Percentiles rank a stretch among this genome's conserved stretches.
Conservation (phyloP, 2,113 vertebrate genomes). For the Trinectes maculatus region DNA sequence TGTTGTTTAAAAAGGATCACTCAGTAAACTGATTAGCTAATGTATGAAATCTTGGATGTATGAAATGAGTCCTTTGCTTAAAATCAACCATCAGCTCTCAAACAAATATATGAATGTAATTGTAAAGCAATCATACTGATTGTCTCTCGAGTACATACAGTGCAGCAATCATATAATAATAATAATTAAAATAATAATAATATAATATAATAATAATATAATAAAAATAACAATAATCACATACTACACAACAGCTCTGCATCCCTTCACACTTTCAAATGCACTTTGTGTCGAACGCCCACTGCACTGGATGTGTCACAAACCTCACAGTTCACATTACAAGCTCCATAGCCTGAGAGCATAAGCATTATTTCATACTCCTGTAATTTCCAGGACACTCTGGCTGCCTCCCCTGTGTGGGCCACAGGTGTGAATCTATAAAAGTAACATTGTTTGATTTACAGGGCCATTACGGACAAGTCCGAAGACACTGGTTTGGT, state of each 20-base stretch:
- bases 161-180: too few species aligned
- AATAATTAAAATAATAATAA: too few species aligned
- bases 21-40: background rate
- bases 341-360: conserved; percentile 1
- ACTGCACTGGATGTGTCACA: conserved; percentile 29
- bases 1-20: background rate
- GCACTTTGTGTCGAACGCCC: conserved; percentile 6
- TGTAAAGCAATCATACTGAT: conserved; percentile 24
- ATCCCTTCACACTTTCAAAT: conserved; percentile 19
- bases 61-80: conserved; percentile 20
- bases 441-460: conserved; percentile 68
- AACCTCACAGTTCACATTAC: conserved; percentile 22
- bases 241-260: conserved; percentile 25
- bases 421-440: conserved; percentile 55
- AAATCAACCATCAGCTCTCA: conserved; percentile 24
- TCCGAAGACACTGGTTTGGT: conserved; percentile 62
- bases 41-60: background rate
- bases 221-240: conserved; percentile 32
- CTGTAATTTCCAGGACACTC: conserved; percentile 19
- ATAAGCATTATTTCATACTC: conserved; percentile 16
- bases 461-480: conserved; percentile 67
- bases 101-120: conserved; percentile 43
- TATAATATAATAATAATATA: too few species aligned
- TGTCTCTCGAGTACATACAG: conserved; percentile 27
- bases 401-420: background rate